Base-by-base conservation (phyloP, 2,113 vertebrate genomes). In the Empidonax alnorum region DNA sequence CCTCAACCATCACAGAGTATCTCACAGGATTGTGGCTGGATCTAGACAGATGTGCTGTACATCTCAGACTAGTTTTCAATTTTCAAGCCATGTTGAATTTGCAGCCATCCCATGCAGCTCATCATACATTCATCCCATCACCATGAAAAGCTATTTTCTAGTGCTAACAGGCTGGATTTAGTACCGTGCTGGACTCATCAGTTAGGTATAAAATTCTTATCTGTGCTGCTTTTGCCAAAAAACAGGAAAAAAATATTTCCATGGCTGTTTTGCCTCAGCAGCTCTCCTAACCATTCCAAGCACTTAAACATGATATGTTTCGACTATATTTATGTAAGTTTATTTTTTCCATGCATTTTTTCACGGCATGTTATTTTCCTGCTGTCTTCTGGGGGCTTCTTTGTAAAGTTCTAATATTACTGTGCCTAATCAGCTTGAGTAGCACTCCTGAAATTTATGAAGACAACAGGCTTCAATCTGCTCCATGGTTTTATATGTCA, bases 141-240 rank as follows among this genome's bases (percentile, higher is more conserved):
- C 58, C 25, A 58, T 55, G 73, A 74, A 84, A 92, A 94, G 76
- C 76, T 94, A 74, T 95, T 96, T 87, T 77, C 87, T 66, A 33
- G 68, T 62, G 47, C 65, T 74, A 92, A 77, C 65, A 74, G 50
- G 31, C 35, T 79, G 74, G 82, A 67, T 91, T 94, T 94, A 90
- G 42, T 53, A 49, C 75, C 0, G 0, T 28, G 8, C n/a, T 58
- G 88, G 81, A 87, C 50, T 81, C 56, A 50, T 87, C 66, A 79
- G 39, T 75, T 63, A 78, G 31, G 42, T 75, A 49, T 78, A 63
- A 93, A 95, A 66, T 84, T 75, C 41, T 25, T 31, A 11, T 80
- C 28, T 66, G 31, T 0, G 0, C 52, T 80, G 46, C 31, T 86
- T 86, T 94, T 66, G 86, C 84, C 50, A 84, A 89, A 83, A 79